phyloP scores from a whole-genome alignment of 2,888 invertebrate species.

The Rotaria magnacalcarata region DNA sequence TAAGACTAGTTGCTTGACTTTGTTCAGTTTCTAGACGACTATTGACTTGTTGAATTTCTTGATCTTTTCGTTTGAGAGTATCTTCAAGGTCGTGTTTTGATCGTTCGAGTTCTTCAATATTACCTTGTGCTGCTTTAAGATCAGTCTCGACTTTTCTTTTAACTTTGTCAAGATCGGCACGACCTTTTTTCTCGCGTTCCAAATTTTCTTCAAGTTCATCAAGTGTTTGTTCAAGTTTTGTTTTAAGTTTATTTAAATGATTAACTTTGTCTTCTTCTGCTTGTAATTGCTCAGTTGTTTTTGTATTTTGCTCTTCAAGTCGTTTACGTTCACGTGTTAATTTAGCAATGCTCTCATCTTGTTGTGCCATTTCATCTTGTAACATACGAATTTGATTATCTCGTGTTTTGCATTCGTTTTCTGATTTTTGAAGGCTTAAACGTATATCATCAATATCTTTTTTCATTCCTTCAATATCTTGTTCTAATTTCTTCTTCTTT shows the following conservation, averaged over 20 bases:
- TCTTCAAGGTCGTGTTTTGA: conserved; percentile 56
- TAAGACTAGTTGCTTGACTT: conserved; percentile 87
- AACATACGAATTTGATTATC: conserved; percentile 48
- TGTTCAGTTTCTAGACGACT: conserved; percentile 96
- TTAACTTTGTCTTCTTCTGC: conserved; percentile 65
- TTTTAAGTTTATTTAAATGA: conserved; percentile 93
- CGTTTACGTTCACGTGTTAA: conserved; percentile 48
- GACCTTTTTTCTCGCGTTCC: conserved; percentile 97
- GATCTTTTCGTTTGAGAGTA: conserved; percentile 74
- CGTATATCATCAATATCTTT: conserved; percentile 96
- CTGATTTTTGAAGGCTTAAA: conserved; percentile 66
- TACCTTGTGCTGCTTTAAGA: conserved; percentile 70
- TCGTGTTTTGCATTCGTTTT: conserved; percentile 48
- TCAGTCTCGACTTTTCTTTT: conserved; percentile 98
- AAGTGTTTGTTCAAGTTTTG: conserved; percentile 91
- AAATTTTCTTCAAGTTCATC: conserved; percentile 92
- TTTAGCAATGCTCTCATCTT: conserved; percentile 64
- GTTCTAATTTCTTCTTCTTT: conserved; percentile 92
- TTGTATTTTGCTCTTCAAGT: conserved; percentile 47
- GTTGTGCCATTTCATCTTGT: conserved; percentile 70
- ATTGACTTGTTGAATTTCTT: conserved; percentile 88
- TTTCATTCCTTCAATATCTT: conserved; percentile 86
- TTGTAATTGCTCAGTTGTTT: conserved; percentile 47
- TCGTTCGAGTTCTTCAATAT: conserved; percentile 60
- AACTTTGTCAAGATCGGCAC: conserved; percentile 90